Percentiles rank a stretch among this genome's conserved stretches.
Evolutionary conservation across 2,888 invertebrate species (phyloP).

Genomic region (Bellardia pandia): DNA sequence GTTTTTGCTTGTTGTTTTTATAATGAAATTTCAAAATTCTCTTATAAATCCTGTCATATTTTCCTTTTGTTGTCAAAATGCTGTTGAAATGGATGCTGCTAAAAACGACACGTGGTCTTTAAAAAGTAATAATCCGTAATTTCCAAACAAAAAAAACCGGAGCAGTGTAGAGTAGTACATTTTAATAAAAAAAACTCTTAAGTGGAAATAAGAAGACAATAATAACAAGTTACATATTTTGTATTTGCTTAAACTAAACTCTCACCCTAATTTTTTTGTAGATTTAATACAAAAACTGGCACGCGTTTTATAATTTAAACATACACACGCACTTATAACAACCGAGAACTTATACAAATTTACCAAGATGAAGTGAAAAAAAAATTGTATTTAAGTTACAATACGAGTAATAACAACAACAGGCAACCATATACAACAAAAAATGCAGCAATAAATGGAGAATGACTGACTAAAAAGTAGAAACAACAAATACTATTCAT

Average conservation of each 20-base stretch:
- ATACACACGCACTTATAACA: neutral
- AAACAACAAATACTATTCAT: conserved; percentile 50
- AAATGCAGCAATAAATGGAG: conserved; percentile 51
- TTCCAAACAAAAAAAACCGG: conserved; percentile 46
- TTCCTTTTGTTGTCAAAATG: conserved; percentile 50
- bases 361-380: neutral
- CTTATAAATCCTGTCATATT: conserved; percentile 20
- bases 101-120: conserved; percentile 65
- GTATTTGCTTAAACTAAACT: conserved; percentile 49
- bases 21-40: conserved; percentile 46
- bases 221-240: conserved; percentile 42
- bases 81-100: conserved; percentile 64
- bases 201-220: conserved; percentile 48
- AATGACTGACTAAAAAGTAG: conserved; percentile 21
- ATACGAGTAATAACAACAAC: conserved; percentile 19
- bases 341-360: conserved; percentile 37
- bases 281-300: conserved; percentile 51
- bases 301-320: conserved; percentile 63
- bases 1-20: neutral
- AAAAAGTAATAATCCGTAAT: conserved; percentile 59
- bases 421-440: neutral
- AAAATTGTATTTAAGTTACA: conserved; percentile 12
- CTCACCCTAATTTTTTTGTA: conserved; percentile 61
- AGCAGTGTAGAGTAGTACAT: conserved; percentile 12
- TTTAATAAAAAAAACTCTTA: conserved; percentile 51